A percentile compares a stretch with the other conserved stretches of the same genome.
phyloP scores from a whole-genome alignment of 2,888 invertebrate species.

The Mechanitis messenoides region DNA sequence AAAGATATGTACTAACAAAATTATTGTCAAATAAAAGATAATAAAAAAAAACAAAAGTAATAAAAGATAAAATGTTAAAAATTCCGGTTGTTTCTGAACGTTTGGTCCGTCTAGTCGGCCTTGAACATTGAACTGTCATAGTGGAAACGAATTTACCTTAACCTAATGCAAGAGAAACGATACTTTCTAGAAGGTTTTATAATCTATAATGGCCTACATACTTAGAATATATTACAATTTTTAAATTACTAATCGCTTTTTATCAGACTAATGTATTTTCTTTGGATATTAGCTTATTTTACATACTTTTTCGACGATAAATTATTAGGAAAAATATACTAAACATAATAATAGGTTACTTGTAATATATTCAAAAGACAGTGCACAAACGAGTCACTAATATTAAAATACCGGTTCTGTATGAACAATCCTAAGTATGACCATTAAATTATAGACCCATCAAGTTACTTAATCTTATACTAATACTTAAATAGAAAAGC shows the following conservation, averaged over 20 bases:
- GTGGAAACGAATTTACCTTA: constrained; percentile 50
- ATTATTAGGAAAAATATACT: no score
- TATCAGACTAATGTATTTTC: background rate
- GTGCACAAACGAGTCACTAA: constrained; percentile 50
- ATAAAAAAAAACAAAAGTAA: background rate
- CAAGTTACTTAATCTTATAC: constrained; percentile 30
- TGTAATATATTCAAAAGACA: constrained; percentile 29
- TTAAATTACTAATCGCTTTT: background rate
- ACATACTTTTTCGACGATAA: background rate
- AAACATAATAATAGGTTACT: constrained; percentile 18
- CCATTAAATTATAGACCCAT: constrained; percentile 44
- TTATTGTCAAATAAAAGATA: background rate
- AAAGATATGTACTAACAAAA: no score
- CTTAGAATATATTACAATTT: background rate
- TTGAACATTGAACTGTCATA: constrained; percentile 50
- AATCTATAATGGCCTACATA: constrained; percentile 1
- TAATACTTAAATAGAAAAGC: background rate
- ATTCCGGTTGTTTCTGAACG: constrained; percentile 8
- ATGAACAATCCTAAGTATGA: constrained; percentile 45
- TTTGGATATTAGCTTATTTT: background rate
- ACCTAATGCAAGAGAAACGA: constrained; percentile 52
- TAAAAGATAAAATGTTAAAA: background rate
- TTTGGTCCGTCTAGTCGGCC: constrained; percentile 35
- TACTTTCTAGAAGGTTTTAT: constrained; percentile 50
- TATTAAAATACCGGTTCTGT: constrained; percentile 66